phyloP scores from a whole-genome alignment of 2,888 invertebrate genomes.

The Orthonychiurus folsomi region DNA sequence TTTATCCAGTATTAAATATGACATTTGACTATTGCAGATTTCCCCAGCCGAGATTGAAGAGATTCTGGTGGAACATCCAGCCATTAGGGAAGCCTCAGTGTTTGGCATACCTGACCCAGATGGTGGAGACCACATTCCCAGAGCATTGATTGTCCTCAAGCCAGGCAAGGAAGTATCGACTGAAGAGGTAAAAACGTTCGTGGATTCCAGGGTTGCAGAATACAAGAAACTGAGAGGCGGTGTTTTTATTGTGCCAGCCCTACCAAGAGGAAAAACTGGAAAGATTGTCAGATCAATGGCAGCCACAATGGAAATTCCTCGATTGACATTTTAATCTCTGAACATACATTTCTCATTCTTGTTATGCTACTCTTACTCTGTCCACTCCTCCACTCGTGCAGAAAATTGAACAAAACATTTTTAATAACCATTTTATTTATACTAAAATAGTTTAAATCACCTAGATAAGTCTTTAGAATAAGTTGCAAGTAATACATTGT shows the following conservation, averaged over 20 bases:
- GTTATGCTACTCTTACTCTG: too few species aligned
- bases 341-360: too few species aligned
- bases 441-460: too few species aligned
- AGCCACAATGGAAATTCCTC: conserved; percentile 18
- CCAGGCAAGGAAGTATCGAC: conserved; percentile 14
- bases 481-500: too few species aligned
- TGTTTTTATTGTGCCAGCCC: conserved; percentile 26
- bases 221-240: conserved; percentile 38
- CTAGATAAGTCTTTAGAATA: too few species aligned
- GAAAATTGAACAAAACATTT: too few species aligned
- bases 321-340: conserved; percentile 5
- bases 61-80: conserved; percentile 29
- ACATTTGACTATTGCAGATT: conserved; percentile 20
- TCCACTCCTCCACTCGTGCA: too few species aligned
- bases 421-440: too few species aligned
- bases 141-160: conserved; percentile 34
- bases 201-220: conserved; percentile 34
- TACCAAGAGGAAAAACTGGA: conserved; percentile 39
- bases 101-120: conserved; percentile 37
- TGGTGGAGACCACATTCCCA: conserved; percentile 38
- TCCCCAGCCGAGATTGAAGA: conserved; percentile 39
- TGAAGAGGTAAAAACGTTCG: conserved; percentile 29
- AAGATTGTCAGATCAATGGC: conserved; percentile 34
- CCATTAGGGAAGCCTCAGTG: conserved; percentile 33
- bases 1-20: neutral